phyloP scores from a whole-genome alignment of 2,113 vertebrate genomes.

The Anas platyrhynchos region DNA sequence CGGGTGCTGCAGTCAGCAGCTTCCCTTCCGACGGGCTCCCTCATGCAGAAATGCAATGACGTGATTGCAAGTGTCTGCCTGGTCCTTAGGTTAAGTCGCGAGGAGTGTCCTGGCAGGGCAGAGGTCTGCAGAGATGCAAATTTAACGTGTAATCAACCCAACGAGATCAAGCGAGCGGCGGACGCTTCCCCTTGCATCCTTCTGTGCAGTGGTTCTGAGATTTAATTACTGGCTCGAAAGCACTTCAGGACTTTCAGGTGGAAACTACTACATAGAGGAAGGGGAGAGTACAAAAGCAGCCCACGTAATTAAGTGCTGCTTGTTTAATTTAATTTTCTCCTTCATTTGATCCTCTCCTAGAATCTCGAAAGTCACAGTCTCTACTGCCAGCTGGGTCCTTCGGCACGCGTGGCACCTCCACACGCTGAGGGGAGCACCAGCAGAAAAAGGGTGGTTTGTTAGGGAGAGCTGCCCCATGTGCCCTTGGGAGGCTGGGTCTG shows the following conservation, averaged over 20 bases:
- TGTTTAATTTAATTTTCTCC: slow-evolving; percentile 71
- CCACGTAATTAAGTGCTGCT: slow-evolving; percentile 65
- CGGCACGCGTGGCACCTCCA: not conserved
- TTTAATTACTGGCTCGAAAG: slow-evolving; percentile 68
- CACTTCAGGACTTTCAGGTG: slow-evolving; percentile 70
- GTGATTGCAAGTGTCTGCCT: not conserved
- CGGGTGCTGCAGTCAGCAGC: no score
- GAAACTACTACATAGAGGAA: slow-evolving; percentile 53
- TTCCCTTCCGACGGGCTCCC: not conserved
- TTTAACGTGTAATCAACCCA: slow-evolving; percentile 30
- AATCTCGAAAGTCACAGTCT: slow-evolving; percentile 44
- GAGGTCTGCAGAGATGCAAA: slow-evolving; percentile 32
- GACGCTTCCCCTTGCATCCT: not conserved
- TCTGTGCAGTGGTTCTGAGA: slow-evolving; percentile 24
- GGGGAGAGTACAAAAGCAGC: slow-evolving; percentile 51
- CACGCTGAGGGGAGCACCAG: not conserved
- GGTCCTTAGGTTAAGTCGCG: not conserved
- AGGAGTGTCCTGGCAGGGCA: slow-evolving; percentile 41
- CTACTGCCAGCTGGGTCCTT: slow-evolving; percentile 36
- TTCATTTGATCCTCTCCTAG: slow-evolving; percentile 67
- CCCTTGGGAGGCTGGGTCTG: not conserved
- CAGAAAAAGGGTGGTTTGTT: not conserved
- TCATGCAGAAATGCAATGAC: not conserved
- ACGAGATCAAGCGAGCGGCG: slow-evolving; percentile 35
- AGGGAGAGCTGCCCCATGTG: not conserved